Evolutionary conservation across 2,888 invertebrate genomes (phyloP).

Genomic region (Drosophila pseudotalamancana): DNA sequence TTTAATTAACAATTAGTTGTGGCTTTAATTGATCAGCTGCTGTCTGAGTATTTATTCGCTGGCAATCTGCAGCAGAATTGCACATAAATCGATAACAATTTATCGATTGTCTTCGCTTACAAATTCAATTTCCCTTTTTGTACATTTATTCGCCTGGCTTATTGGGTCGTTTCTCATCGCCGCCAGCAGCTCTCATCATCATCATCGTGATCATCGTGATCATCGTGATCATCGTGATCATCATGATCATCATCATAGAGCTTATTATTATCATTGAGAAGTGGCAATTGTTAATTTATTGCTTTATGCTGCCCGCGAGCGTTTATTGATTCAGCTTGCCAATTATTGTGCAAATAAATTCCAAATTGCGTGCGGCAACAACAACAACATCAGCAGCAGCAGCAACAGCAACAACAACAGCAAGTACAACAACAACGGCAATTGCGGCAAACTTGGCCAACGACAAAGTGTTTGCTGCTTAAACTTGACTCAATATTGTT

Average conservation of each 20-base stretch:
- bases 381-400: slow-evolving; percentile 12
- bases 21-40: neutral
- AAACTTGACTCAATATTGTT: slow-evolving; percentile 47
- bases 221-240: neutral
- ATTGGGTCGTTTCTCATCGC: slow-evolving; percentile 43
- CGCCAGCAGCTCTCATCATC: slow-evolving; percentile 3
- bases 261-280: slow-evolving; percentile 34
- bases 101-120: slow-evolving; percentile 43
- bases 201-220: slow-evolving; percentile 3
- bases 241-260: slow-evolving; percentile 5
- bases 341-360: slow-evolving; percentile 79
- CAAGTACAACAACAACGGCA: slow-evolving; percentile 3
- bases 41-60: slow-evolving; percentile 2
- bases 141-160: slow-evolving; percentile 27
- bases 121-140: slow-evolving; percentile 56
- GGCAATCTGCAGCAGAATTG: neutral
- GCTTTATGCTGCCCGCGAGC: slow-evolving; percentile 67
- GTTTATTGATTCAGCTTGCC: slow-evolving; percentile 78
- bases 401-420: slow-evolving; percentile 20
- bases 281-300: slow-evolving; percentile 77
- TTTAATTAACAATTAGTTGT: neutral
- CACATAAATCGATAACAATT: slow-evolving; percentile 43
- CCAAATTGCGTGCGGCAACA: slow-evolving; percentile 72
- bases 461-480: slow-evolving; percentile 54
- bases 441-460: slow-evolving; percentile 41